These are phyloP conservation scores for Rhizomys pruinosus DNA, from an alignment of 2,113 vertebrate genomes.

Conservation along the genomic window DNA sequence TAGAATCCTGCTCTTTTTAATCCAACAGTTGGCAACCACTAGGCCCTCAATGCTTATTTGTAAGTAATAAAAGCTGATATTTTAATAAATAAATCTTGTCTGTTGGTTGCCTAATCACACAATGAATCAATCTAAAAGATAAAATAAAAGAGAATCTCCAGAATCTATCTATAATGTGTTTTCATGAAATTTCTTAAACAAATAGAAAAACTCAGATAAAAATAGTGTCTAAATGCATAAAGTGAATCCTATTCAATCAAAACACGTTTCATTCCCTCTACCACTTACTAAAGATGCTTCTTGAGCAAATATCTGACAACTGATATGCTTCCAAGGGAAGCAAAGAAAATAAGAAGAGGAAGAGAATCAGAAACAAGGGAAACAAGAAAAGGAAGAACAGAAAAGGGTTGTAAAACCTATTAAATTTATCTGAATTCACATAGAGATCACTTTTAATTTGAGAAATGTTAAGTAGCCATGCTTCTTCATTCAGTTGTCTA, in stretches of 20 bases:
- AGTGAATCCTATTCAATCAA: background rate
- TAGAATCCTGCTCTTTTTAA: background rate
- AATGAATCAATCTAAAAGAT: too few relatives aligned
- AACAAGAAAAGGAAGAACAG: rapidly evolving
- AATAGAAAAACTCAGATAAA: background rate
- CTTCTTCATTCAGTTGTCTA: background rate
- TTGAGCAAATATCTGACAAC: background rate
- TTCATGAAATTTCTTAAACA: background rate
- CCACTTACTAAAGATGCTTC: background rate
- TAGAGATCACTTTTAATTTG: background rate
- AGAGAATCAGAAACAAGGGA: rapidly evolving
- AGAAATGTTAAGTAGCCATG: background rate
- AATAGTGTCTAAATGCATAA: background rate
- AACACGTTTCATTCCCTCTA: background rate
- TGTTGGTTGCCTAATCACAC: background rate
- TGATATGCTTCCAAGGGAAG: background rate
- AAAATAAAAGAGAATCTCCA: too few relatives aligned
- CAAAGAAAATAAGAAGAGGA: too few relatives aligned
- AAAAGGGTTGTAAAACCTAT: too few relatives aligned
- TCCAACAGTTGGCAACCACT: background rate
- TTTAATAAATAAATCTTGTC: background rate
- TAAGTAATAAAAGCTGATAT: conserved; percentile 24
- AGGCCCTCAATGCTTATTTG: background rate
- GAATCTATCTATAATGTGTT: too few relatives aligned
- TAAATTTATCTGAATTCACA: background rate